Evolutionary conservation across 2,113 vertebrate genomes (phyloP).

Genomic region (Rhinolophus sinicus): DNA sequence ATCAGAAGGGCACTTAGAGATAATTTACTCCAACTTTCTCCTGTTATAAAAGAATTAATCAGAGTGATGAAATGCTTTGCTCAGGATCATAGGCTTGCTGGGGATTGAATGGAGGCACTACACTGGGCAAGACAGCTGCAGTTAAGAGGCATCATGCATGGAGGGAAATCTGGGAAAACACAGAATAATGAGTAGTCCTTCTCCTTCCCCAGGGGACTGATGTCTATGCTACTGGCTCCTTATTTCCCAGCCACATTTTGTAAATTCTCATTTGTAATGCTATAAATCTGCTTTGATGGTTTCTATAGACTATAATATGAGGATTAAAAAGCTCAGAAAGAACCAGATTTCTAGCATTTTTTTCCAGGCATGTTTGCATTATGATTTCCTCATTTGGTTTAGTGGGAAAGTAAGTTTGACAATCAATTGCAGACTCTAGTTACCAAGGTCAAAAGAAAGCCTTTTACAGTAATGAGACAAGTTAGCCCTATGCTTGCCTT

Average conservation of each 20-base stretch:
- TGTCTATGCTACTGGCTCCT: background rate
- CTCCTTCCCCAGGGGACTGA: background rate
- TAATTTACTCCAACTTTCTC: background rate
- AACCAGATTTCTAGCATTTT: background rate
- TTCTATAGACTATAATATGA: background rate
- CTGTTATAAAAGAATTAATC: background rate
- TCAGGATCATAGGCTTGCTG: background rate
- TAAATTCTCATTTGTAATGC: background rate
- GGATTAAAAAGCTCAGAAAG: background rate
- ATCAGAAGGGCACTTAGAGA: background rate
- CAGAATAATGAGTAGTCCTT: background rate
- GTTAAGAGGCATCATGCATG: rapidly evolving
- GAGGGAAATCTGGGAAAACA: background rate
- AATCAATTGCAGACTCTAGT: background rate
- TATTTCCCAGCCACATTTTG: background rate
- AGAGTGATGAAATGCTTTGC: background rate
- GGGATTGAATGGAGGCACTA: background rate
- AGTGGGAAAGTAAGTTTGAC: background rate
- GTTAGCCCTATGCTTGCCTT: background rate
- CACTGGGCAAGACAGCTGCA: background rate
- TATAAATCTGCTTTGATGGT: background rate
- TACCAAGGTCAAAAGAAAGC: background rate
- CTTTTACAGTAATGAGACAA: background rate
- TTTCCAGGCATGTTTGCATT: background rate
- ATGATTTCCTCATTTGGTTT: background rate